Conservation (phyloP, 2,113 vertebrate species). For the Synchiropus splendidus region DNA sequence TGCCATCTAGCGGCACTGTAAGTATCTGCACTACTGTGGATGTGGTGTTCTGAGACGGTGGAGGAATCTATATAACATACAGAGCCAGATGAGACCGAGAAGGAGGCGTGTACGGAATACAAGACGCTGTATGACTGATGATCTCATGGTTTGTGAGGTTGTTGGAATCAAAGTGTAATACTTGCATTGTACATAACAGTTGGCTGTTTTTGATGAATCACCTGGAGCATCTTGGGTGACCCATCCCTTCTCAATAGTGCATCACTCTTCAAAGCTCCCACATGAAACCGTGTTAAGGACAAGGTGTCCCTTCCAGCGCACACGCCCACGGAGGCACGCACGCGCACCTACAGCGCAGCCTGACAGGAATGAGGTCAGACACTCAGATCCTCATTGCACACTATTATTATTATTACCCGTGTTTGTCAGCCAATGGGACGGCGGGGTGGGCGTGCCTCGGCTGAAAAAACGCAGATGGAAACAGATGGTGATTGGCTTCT, state of each 20-base stretch:
- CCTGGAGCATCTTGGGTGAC: too few relatives aligned
- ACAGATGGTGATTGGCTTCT: conserved; percentile 78
- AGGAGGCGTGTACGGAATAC: too few relatives aligned
- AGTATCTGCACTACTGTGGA: conserved; percentile 7
- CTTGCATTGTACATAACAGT: too few relatives aligned
- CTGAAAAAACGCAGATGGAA: conserved; percentile 73
- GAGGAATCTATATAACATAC: too few relatives aligned
- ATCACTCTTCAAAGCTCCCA: conserved; percentile 3
- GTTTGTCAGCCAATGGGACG: conserved; percentile 75
- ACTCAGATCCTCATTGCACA: conserved; percentile 91
- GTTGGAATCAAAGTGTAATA: too few relatives aligned
- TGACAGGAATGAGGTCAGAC: conserved; percentile 98
- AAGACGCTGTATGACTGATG: too few relatives aligned
- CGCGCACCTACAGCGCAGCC: conserved; percentile 57
- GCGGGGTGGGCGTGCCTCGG: conserved; percentile 64
- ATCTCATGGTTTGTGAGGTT: too few relatives aligned
- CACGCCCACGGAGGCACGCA: background rate
- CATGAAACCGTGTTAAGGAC: conserved; percentile 27
- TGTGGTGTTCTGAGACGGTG: too few relatives aligned
- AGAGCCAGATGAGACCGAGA: too few relatives aligned
- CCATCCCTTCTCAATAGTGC: too few relatives aligned
- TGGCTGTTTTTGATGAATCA: too few relatives aligned
- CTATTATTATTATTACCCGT: conserved; percentile 86
- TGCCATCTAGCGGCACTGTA: conserved; percentile 63
- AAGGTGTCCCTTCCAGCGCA: conserved; percentile 55